Conservation (phyloP, 2,113 vertebrate species). For the Tautogolabrus adspersus region DNA sequence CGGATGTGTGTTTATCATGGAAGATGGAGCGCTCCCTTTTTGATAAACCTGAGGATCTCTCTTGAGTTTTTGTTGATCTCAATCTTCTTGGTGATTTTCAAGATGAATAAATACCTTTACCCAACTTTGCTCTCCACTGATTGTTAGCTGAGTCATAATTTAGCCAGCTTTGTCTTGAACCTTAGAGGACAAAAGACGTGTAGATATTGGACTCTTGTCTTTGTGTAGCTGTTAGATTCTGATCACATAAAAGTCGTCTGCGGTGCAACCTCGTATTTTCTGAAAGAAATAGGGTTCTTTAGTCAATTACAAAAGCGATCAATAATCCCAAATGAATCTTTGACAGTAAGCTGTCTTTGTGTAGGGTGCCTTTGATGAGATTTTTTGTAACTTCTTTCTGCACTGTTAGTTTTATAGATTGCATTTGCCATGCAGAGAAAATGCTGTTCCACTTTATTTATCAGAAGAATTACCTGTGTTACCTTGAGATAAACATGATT, state of each 20-base stretch:
- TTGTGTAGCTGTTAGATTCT: constrained; percentile 54
- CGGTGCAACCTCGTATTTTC: constrained; percentile 26
- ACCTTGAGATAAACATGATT: constrained; percentile 28
- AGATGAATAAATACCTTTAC: no score
- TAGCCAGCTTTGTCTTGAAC: not conserved
- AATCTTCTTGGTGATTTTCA: no score
- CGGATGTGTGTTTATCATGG: no score
- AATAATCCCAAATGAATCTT: constrained; percentile 74
- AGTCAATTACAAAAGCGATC: constrained; percentile 78
- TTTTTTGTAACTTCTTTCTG: constrained; percentile 65
- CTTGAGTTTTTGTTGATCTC: no score
- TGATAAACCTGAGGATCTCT: no score
- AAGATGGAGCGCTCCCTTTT: no score
- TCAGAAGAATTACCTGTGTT: constrained; percentile 54
- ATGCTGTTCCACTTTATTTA: constrained; percentile 45
- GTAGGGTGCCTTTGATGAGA: constrained; percentile 66
- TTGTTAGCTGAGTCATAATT: not conserved
- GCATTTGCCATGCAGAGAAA: constrained; percentile 50
- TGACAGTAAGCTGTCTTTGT: constrained; percentile 65
- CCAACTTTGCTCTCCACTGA: not conserved
- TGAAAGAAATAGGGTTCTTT: constrained; percentile 47
- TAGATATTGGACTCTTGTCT: not conserved
- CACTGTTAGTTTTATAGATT: constrained; percentile 77
- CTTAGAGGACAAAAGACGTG: not conserved
- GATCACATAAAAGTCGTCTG: constrained; percentile 57